These are phyloP conservation scores for Acrocephalus arundinaceus DNA, from an alignment of 2,113 vertebrate genomes.

Conservation along the genomic window DNA sequence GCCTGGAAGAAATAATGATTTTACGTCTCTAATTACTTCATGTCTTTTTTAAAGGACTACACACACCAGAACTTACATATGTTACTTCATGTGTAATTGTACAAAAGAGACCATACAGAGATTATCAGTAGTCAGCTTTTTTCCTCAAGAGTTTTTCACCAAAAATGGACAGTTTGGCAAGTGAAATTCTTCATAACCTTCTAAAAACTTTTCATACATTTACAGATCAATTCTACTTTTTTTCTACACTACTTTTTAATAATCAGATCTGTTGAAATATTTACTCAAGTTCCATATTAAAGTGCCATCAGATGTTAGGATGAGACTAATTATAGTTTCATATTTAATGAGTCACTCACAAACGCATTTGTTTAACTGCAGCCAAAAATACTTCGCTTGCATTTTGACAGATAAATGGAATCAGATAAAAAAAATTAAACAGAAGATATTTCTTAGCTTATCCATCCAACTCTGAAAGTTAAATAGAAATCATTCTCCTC, in stretches of 20 bases:
- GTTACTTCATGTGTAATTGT: not conserved
- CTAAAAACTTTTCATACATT: not conserved
- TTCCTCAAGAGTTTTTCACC: not conserved
- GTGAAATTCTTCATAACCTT: not conserved
- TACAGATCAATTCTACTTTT: not conserved
- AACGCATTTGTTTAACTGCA: not conserved
- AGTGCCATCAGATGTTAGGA: not conserved
- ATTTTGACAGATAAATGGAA: not conserved
- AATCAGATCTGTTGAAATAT: not conserved
- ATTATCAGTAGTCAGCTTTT: not conserved
- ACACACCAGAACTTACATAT: not conserved
- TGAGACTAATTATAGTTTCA: not conserved
- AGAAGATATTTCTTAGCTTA: not conserved
- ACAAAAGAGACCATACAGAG: not conserved
- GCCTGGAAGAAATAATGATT: not conserved
- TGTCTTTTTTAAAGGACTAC: not conserved
- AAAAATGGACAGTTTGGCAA: not conserved
- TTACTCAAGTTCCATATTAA: not conserved
- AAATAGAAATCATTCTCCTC: not conserved
- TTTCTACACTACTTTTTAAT: not conserved
- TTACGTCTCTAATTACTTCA: not conserved
- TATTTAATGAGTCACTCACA: not conserved
- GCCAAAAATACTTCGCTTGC: not conserved
- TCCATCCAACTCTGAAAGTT: not conserved
- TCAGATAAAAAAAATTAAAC: not conserved